A percentile compares a stretch with the other conserved stretches of the same genome.
Conservation (phyloP, 2,113 vertebrate genomes). For the Arizona elegans region DNA sequence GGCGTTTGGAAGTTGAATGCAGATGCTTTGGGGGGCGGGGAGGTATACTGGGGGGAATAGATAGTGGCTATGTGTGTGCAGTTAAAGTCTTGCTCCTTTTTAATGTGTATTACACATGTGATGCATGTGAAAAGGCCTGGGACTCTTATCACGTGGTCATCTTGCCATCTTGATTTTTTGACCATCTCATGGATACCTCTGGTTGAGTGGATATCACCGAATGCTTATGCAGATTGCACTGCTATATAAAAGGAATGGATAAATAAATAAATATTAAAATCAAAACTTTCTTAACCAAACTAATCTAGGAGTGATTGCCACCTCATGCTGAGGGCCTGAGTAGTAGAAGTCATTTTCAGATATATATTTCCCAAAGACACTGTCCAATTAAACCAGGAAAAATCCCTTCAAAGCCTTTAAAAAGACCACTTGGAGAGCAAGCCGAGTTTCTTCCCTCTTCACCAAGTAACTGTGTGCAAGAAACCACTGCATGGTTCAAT, state of each 20-base stretch:
- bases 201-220: not conserved
- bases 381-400: rapidly evolving
- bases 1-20: not conserved
- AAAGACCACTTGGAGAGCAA: not conserved
- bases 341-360: not conserved
- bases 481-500: not conserved
- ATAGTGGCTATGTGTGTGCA: not conserved
- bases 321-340: not conserved
- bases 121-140: not conserved
- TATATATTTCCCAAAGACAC: not conserved
- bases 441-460: conserved; percentile 12
- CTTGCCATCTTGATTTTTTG: not conserved
- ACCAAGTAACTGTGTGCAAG: conserved; percentile 26
- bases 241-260: not conserved
- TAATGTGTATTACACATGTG: not conserved
- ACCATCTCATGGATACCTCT: not conserved
- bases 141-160: not conserved
- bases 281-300: not conserved
- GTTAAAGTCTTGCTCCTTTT: not conserved
- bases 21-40: not conserved
- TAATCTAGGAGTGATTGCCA: not conserved
- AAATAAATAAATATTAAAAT: not conserved
- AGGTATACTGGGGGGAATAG: not conserved
- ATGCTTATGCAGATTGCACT: not conserved
- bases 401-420: not conserved